Conservation (phyloP, 2,888 invertebrate species). For the Ptychoptera contaminata region DNA sequence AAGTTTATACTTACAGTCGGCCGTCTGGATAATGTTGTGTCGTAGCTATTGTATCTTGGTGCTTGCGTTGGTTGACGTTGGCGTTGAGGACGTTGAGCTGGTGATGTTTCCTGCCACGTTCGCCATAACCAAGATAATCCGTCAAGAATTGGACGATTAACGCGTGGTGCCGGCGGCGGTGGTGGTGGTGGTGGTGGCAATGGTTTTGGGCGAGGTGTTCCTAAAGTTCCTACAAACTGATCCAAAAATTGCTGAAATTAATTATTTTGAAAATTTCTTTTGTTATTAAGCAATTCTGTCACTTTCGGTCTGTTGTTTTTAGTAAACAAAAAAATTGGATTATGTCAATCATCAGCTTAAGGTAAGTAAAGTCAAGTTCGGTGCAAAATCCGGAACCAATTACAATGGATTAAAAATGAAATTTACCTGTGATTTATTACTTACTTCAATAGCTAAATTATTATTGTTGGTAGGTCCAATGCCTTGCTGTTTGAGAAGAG, state of each 20-base stretch:
- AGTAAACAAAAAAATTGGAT: no score
- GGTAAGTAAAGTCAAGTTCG: not conserved
- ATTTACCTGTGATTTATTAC: no score
- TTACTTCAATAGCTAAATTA: conserved; percentile 19
- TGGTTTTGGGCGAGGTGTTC: conserved; percentile 14
- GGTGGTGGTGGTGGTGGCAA: conserved; percentile 31
- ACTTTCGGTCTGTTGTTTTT: no score
- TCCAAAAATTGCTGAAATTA: not conserved
- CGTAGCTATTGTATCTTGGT: conserved; percentile 9
- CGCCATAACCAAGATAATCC: conserved; percentile 43
- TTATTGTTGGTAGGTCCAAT: conserved; percentile 45
- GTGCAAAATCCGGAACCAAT: not conserved
- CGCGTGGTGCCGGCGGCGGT: conserved; percentile 30
- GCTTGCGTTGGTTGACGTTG: not conserved
- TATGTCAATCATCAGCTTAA: no score
- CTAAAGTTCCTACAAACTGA: conserved; percentile 9
- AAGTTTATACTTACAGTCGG: conserved; percentile 9
- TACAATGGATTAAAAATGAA: no score
- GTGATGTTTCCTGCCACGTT: conserved; percentile 39
- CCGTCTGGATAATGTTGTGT: not conserved
- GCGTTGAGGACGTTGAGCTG: conserved; percentile 22
- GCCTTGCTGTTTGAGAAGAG: conserved; percentile 52
- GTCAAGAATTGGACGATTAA: conserved; percentile 35
- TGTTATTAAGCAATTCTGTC: no score
- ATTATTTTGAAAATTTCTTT: no score